Percentiles rank a stretch among this genome's conserved stretches.
These are phyloP conservation scores for Eristalinus sepulchralis DNA, from an alignment of 2,888 invertebrate species.

Conservation along the genomic window DNA sequence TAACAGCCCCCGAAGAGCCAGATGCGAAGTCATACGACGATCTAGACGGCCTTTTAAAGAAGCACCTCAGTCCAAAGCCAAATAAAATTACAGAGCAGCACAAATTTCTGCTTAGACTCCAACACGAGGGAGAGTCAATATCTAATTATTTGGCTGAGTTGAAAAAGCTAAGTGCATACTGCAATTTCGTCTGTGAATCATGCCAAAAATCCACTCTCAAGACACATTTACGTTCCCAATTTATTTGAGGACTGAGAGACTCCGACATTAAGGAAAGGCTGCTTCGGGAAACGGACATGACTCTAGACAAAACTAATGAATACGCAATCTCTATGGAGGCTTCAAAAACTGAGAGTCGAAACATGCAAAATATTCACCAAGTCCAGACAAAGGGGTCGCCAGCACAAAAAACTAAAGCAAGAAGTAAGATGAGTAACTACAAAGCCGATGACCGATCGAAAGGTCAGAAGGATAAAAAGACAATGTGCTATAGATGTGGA, in stretches of 20 bases:
- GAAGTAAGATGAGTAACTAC: neutral
- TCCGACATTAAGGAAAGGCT: conserved; percentile 14
- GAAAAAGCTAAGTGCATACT: neutral
- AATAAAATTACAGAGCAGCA: conserved; percentile 9
- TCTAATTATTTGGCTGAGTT: neutral
- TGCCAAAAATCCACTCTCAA: conserved; percentile 14
- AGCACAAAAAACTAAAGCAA: too few species aligned
- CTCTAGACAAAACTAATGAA: too few species aligned
- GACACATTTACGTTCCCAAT: conserved; percentile 11
- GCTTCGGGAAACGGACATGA: too few species aligned
- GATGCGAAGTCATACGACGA: too few species aligned
- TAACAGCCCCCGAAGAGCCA: conserved; percentile 28
- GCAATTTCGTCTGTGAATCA: conserved; percentile 3
- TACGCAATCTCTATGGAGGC: too few species aligned
- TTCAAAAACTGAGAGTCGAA: too few species aligned
- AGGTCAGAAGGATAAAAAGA: neutral
- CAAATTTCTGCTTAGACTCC: conserved; percentile 11
- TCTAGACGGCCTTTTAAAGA: neutral
- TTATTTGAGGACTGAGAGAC: conserved; percentile 5
- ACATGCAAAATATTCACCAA: too few species aligned
- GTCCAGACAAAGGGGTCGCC: too few species aligned
- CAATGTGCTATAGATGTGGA: too few species aligned
- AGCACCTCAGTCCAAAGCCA: conserved; percentile 2
- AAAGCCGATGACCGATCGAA: neutral
- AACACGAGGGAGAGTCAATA: neutral